These are phyloP conservation scores for Trachelus troglodyta DNA, from an alignment of 2,888 invertebrate genomes.

Conservation along the genomic window DNA sequence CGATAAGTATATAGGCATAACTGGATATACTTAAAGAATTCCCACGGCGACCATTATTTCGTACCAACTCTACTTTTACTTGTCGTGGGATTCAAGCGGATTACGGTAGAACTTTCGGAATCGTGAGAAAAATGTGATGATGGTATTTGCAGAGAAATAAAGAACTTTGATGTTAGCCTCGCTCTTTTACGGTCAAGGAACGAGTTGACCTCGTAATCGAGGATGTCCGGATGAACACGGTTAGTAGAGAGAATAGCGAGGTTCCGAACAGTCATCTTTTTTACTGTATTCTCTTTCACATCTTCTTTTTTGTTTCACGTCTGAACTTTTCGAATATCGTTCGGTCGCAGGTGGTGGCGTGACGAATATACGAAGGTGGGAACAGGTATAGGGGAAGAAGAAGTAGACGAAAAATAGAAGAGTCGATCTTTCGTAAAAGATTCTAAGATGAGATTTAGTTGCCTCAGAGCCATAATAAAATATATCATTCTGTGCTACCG, in stretches of 20 bases:
- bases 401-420: neutral
- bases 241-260: neutral
- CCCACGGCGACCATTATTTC: neutral
- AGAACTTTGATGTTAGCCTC: constrained; percentile 23
- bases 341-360: neutral
- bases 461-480: constrained; percentile 29
- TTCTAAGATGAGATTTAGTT: neutral
- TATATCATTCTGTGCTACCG: constrained; percentile 34
- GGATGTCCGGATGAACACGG: neutral
- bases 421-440: neutral
- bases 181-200: constrained; percentile 14
- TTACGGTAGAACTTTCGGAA: neutral
- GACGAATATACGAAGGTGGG: neutral
- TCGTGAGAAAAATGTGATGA: constrained; percentile 27
- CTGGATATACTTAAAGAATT: neutral
- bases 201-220: neutral
- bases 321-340: neutral
- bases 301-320: constrained; percentile 16
- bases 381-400: neutral
- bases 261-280: neutral
- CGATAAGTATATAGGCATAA: neutral
- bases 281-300: constrained; percentile 14
- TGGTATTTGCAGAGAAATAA: constrained; percentile 25
- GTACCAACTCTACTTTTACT: neutral
- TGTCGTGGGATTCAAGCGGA: neutral